Evolutionary conservation across 2,797 vertebrate species (phyloP), one percentile per base, ranked within the genome.

Genomic region (Tenualosa ilisha): DNA sequence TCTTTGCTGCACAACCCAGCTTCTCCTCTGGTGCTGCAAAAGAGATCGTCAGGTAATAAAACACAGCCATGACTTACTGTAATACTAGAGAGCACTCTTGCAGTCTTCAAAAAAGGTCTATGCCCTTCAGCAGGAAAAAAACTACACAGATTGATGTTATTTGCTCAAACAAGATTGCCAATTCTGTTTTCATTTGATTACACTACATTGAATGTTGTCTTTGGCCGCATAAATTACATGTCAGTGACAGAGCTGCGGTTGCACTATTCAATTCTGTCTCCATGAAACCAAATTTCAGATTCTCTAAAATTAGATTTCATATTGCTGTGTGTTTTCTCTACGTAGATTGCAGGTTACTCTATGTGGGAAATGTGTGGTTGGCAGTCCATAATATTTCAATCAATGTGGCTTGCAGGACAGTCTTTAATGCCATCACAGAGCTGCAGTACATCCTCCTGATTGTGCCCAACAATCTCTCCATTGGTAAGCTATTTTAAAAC

Each of bases 361-460:
- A 79, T 43, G 40, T 79, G 72, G 72, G 43, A 79, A 79, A 46
- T 65, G 49, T 46, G 82, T 61, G 12, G 40, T 86, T 81, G 84
- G 59, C 86, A 85, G 84, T 81, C 50, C 20, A 49, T 40, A 86
- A 85, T 65, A n/a, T 86, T 83, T 85, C 53, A 53, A 81, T 87
- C 75, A 49, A 51, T 63, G 72, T 85, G 91, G 49, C 84, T 20
- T 49, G 31, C 90, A 99, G 98, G 92, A 94, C 93, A 0, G 96
- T 95, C 79, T 99, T 98, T 89, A 94, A 92, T 72, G 93, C 93
- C 0, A 86, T 97, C 5, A 88, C 95, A 84, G 97, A 98, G 84
- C 93, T 99, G n/a, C 94, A 99, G 15, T 93, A 96, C 86, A 87
- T 99, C 91, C 96, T 96, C 88, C 94, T 99, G 84, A 85, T 97